Evolutionary conservation across 92 coral and sea anemone species (phyloP), one percentile per base, ranked within the genome.

Genomic region (Hydrozoanthus gracilis): DNA sequence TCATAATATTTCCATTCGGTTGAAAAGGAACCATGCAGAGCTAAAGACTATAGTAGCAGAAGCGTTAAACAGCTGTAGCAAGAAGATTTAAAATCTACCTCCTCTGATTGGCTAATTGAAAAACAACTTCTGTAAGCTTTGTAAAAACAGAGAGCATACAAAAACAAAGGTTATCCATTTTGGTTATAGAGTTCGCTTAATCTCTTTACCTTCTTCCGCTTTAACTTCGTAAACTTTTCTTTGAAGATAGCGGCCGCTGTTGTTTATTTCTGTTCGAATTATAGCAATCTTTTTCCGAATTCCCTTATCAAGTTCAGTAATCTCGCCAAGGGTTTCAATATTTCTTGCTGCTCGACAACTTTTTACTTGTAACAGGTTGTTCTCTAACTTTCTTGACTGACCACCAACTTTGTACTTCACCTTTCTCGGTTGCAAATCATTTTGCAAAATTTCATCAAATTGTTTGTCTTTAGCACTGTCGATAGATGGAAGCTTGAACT

Each of bases 401-500:
- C n/a, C n/a, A 3, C 18, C 50, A 5, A 54, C 50, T 11, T 60
- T 60, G 12, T 56, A 8, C 4, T 15, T 13, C 51, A n/a, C 5
- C 44, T 13, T 5, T 58, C 8, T 39, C 12, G 83, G 48, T 9
- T 52, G 60, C 35, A 10, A 35, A 3, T 74, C 8, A n/a, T 50
- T 74, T 15, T 74, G 58, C 35, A 74, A 9, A 3, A 17, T 14
- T 74, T 27, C 60, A 15, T 17, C 5, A 12, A 74, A 14, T 12
- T 5, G 46, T 14, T 16, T 64, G 8, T 55, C 48, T 35, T 56
- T 61, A 4, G 51, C 15, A 13, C 48, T 17, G n/a, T 78, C 51
- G 12, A 56, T 78, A 6, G 51, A 78, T 55, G 83, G 83, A 44
- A 78, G 83, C 39, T 56, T 78, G 9, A 78, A 44, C 5, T 58